phyloP scores from a whole-genome alignment of 35 echinoderm and acorn worm species.

The Heliocidaris tuberculata region DNA sequence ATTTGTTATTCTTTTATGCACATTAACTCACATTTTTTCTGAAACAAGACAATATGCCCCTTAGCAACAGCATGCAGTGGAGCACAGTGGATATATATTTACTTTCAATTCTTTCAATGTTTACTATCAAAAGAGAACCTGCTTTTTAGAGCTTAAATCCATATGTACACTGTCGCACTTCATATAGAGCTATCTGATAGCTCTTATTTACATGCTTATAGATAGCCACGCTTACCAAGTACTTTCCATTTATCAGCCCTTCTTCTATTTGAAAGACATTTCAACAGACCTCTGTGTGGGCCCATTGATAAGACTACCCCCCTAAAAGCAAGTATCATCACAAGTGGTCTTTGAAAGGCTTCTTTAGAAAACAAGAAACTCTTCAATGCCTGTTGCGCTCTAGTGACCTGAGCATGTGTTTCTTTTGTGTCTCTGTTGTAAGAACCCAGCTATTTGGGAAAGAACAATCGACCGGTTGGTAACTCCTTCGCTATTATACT shows the following conservation, averaged over 20 bases:
- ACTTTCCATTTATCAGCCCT: not conserved
- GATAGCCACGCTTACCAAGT: not conserved
- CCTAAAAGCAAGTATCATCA: not conserved
- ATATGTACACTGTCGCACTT: not conserved
- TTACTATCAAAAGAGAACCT: not conserved
- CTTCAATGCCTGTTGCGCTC: not conserved
- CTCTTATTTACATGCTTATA: not conserved
- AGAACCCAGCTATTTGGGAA: not conserved
- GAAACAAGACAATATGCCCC: too few relatives aligned
- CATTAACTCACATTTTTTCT: not conserved
- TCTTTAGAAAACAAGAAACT: not conserved
- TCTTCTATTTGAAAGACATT: not conserved
- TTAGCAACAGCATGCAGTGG: not conserved
- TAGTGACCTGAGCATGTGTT: not conserved
- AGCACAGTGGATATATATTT: not conserved
- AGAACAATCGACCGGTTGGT: not conserved
- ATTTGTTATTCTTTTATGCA: too few relatives aligned
- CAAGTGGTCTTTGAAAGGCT: not conserved
- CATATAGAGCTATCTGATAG: not conserved
- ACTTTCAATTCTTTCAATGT: conserved; percentile 5
- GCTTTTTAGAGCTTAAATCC: not conserved
- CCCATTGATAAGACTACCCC: not conserved
- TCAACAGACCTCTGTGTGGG: not conserved
- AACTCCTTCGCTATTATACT: not conserved
- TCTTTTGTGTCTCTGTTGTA: not conserved